Percentiles rank a stretch among this genome's conserved stretches.
These are phyloP conservation scores for Cetonia aurata DNA, from an alignment of 2,888 invertebrate species.

Conservation along the genomic window DNA sequence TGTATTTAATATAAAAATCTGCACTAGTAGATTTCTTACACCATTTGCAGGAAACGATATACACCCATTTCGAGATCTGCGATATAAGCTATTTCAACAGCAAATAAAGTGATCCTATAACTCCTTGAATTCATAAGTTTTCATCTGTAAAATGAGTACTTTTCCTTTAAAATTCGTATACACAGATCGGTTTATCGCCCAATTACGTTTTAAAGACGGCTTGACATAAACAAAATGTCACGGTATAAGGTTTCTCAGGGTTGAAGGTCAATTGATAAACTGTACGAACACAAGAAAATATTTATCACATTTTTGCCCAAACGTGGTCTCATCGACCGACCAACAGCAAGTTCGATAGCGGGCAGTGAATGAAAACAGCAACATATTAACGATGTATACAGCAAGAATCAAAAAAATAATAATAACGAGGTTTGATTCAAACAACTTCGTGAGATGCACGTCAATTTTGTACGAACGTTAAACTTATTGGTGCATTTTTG, in stretches of 20 bases:
- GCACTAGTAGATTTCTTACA: too few species aligned
- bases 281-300: slow-evolving; percentile 14
- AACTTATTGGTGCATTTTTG: too few species aligned
- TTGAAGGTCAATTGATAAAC: slow-evolving; percentile 19
- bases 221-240: slow-evolving; percentile 21
- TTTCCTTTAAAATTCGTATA: background rate
- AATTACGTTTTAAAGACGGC: background rate
- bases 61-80: background rate
- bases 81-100: background rate
- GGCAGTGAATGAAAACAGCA: too few species aligned
- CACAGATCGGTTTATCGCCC: too few species aligned
- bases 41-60: too few species aligned
- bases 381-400: too few species aligned
- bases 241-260: slow-evolving; percentile 18
- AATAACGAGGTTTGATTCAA: too few species aligned
- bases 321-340: background rate
- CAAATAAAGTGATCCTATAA: background rate
- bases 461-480: too few species aligned
- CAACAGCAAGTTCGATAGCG: background rate
- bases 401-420: too few species aligned
- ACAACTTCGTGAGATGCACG: too few species aligned
- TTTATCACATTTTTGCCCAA: background rate
- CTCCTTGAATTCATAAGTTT: background rate
- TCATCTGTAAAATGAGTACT: background rate
- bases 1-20: too few species aligned